Conservation (phyloP, 2,888 invertebrate species). For the Hoplodrina blanda region DNA sequence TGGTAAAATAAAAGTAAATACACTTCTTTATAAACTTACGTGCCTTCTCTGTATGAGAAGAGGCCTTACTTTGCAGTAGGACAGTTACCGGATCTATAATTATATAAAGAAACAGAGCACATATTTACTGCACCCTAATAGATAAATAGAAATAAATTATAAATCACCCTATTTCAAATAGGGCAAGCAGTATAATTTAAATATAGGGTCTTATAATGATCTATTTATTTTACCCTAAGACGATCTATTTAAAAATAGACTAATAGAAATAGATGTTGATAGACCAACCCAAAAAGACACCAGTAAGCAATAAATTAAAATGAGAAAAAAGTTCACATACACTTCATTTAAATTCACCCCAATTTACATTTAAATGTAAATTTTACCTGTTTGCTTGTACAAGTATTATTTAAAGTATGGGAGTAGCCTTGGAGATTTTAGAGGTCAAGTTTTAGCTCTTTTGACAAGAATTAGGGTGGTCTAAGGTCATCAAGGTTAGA, state of each 20-base stretch:
- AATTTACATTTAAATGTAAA: slow-evolving; percentile 43
- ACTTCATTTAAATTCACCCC: slow-evolving; percentile 62
- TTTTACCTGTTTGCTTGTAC: slow-evolving; percentile 55
- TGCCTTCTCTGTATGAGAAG: too few relatives aligned
- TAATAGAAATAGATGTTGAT: slow-evolving; percentile 41
- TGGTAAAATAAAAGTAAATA: too few relatives aligned
- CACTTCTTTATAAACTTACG: too few relatives aligned
- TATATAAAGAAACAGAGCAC: background rate
- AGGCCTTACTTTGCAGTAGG: background rate
- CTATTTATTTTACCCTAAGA: slow-evolving; percentile 29
- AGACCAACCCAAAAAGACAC: slow-evolving; percentile 2
- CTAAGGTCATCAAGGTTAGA: slow-evolving; percentile 47
- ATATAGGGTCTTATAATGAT: background rate
- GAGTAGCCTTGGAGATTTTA: slow-evolving; percentile 54
- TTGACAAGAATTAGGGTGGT: slow-evolving; percentile 17
- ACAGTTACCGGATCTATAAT: background rate
- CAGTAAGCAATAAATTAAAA: slow-evolving; percentile 31
- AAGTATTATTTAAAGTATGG: slow-evolving; percentile 59
- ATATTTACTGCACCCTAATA: slow-evolving; percentile 8
- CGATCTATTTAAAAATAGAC: slow-evolving; percentile 22
- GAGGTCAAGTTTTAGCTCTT: slow-evolving; percentile 52
- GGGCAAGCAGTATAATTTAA: background rate
- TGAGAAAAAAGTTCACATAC: slow-evolving; percentile 37
- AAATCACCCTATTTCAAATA: slow-evolving; percentile 21
- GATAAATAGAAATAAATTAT: slow-evolving; percentile 25